These are phyloP conservation scores for Callipepla squamata DNA, from an alignment of 2,113 vertebrate species.

Conservation along the genomic window DNA sequence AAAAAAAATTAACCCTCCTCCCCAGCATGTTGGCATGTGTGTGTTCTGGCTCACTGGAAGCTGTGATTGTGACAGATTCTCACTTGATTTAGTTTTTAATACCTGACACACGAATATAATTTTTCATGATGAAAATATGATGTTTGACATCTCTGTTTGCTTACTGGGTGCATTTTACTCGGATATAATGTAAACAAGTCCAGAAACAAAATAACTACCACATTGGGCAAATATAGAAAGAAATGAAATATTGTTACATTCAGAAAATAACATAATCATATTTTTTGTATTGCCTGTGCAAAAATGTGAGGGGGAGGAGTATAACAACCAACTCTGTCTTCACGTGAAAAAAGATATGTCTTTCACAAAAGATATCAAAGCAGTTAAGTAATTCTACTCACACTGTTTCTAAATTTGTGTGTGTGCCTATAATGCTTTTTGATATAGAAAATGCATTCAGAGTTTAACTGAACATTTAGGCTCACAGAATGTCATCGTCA, in stretches of 20 bases:
- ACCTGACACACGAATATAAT: not conserved
- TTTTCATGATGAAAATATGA: not conserved
- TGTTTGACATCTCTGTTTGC: not conserved
- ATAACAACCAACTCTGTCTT: not conserved
- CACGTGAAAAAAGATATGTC: not conserved
- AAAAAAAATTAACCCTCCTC: no score
- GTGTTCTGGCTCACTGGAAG: not conserved
- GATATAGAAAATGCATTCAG: not conserved
- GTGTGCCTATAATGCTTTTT: not conserved
- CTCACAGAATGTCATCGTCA: not conserved
- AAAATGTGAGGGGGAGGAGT: not conserved
- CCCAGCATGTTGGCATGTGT: not conserved
- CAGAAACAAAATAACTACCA: not conserved
- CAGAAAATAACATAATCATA: not conserved
- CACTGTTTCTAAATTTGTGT: not conserved
- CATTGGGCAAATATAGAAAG: not conserved
- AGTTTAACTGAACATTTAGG: not conserved
- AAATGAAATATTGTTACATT: not conserved
- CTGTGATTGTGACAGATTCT: not conserved
- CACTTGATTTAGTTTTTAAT: not conserved
- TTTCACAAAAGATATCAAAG: not conserved
- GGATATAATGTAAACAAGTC: not conserved
- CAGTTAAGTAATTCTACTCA: not conserved
- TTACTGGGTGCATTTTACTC: not conserved
- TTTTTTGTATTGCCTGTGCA: not conserved